phyloP scores from a whole-genome alignment of 2,888 invertebrate species.

The Drosophila koepferae region DNA sequence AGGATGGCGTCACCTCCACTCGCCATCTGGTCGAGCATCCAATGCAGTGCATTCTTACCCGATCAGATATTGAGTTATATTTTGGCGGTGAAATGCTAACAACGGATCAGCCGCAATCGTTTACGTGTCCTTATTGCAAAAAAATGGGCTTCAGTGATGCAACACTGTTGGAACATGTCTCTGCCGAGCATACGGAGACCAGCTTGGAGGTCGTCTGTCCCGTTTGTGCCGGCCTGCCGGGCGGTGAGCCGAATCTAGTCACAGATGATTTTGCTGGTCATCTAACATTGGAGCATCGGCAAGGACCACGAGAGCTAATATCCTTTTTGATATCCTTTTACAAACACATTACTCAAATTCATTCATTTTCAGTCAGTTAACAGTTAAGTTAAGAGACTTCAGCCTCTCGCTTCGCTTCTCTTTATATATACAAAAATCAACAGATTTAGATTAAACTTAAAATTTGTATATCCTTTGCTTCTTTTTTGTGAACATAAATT shows the following conservation, averaged over 20 bases:
- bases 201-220: slow-evolving; percentile 98
- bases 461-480: too few species aligned
- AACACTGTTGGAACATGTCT: slow-evolving; percentile 95
- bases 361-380: background rate
- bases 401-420: too few species aligned
- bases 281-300: slow-evolving; percentile 96
- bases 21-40: slow-evolving; percentile 98
- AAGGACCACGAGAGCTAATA: slow-evolving; percentile 95
- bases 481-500: too few species aligned
- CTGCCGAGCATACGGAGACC: slow-evolving; percentile 95
- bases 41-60: slow-evolving; percentile 99
- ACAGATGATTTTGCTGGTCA: slow-evolving; percentile 99
- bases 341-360: slow-evolving; percentile 16
- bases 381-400: background rate
- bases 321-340: slow-evolving; percentile 93
- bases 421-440: background rate
- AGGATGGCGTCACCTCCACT: slow-evolving; percentile 95
- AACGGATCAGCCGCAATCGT: slow-evolving; percentile 96
- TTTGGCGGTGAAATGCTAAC: slow-evolving; percentile 97
- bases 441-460: too few species aligned
- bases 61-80: slow-evolving; percentile 97
- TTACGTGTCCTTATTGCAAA: slow-evolving; percentile 99
- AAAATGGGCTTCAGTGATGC: slow-evolving; percentile 98
- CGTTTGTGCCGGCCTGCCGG: slow-evolving; percentile 97
- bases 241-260: slow-evolving; percentile 98